Evolutionary conservation across 2,113 vertebrate genomes (phyloP).

Genomic region (Paracanthobrama guichenoti): DNA sequence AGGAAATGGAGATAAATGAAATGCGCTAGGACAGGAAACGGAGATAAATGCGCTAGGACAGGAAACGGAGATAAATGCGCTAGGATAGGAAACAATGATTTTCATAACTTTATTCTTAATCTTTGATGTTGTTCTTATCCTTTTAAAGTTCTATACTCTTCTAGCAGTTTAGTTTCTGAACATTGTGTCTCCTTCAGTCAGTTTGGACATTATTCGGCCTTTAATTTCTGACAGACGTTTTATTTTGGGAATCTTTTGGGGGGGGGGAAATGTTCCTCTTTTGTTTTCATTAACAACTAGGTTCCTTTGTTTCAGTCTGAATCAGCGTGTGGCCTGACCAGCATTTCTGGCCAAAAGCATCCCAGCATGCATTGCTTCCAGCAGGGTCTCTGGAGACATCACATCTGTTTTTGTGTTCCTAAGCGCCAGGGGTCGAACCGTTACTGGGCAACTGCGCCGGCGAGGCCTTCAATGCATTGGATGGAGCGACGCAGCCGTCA

Average conservation of each 20-base stretch:
- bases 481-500: neutral
- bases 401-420: constrained; percentile 39
- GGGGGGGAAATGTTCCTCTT: neutral
- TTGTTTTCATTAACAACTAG: constrained; percentile 30
- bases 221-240: constrained; percentile 7
- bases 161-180: neutral
- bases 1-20: too few species aligned
- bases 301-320: constrained; percentile 18
- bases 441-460: neutral
- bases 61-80: too few species aligned
- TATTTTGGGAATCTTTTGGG: neutral
- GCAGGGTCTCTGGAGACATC: constrained; percentile 33
- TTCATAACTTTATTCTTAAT: neutral
- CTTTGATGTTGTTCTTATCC: neutral
- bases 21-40: too few species aligned
- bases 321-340: constrained; percentile 14
- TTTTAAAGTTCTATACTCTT: neutral
- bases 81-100: too few species aligned
- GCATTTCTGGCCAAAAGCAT: constrained; percentile 26
- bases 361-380: constrained; percentile 38
- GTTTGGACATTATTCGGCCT: neutral
- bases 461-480: neutral
- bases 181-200: neutral
- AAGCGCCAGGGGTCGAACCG: neutral
- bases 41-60: too few species aligned